A percentile compares a stretch with the other conserved stretches of the same genome.
These are phyloP conservation scores for Trichonephila inaurata DNA, from an alignment of 1,140 invertebrate genomes.

Conservation along the genomic window DNA sequence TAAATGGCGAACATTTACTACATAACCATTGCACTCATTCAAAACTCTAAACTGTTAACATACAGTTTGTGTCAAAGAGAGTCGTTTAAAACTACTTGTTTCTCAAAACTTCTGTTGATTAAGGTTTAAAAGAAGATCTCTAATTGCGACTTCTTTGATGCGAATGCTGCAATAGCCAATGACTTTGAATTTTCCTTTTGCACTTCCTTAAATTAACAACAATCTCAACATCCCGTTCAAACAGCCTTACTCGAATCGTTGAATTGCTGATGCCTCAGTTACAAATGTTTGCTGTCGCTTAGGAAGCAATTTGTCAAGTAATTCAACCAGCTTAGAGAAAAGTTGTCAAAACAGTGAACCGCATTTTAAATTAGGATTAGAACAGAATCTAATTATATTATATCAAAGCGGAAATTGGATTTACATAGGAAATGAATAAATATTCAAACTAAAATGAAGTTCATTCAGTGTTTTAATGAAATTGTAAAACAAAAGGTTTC, in stretches of 20 bases:
- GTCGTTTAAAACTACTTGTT: background rate
- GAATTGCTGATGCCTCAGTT: background rate
- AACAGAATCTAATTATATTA: background rate
- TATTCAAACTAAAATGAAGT: background rate
- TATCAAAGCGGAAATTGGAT: background rate
- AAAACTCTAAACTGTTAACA: background rate
- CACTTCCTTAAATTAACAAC: background rate
- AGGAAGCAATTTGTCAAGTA: background rate
- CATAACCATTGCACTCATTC: background rate
- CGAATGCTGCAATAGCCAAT: background rate
- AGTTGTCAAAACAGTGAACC: background rate
- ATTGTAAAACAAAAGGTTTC: background rate
- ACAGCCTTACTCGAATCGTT: background rate
- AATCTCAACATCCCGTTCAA: background rate
- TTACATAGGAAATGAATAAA: background rate
- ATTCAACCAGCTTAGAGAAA: background rate
- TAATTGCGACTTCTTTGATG: background rate
- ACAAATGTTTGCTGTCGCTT: constrained; percentile 3
- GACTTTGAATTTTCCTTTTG: background rate
- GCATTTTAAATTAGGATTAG: background rate
- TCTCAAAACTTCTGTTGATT: background rate
- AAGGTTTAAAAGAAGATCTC: background rate
- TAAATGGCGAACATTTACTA: background rate
- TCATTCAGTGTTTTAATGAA: background rate
- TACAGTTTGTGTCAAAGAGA: background rate